phyloP scores from a whole-genome alignment of 2,888 invertebrate genomes.

The Icerya purchasi region DNA sequence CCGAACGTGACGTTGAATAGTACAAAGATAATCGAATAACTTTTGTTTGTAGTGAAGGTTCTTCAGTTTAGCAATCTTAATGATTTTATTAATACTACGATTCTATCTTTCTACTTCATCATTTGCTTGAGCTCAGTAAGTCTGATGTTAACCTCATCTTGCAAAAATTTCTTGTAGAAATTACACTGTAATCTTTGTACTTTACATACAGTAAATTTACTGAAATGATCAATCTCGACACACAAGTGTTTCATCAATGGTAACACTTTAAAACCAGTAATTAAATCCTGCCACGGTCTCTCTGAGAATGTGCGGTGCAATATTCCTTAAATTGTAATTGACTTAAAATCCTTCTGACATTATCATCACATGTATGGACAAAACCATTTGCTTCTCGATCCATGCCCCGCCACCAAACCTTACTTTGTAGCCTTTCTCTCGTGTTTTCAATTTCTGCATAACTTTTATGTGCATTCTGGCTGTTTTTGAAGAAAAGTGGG shows the following conservation, averaged over 20 bases:
- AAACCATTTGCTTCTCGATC: no score
- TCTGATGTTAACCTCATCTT: not conserved
- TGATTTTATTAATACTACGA: no score
- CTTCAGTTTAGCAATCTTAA: not conserved
- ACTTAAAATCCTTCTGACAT: constrained; percentile 5
- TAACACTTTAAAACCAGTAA: no score
- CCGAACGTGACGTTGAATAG: not conserved
- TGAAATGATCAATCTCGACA: constrained; percentile 3
- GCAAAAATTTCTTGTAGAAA: not conserved
- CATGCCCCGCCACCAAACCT: constrained; percentile 10
- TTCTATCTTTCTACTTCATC: constrained; percentile 3
- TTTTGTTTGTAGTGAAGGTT: no score
- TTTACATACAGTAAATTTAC: not conserved
- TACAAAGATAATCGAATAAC: no score
- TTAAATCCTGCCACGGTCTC: constrained; percentile 7
- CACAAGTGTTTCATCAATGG: no score
- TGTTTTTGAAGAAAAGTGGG: not conserved
- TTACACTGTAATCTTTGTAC: not conserved
- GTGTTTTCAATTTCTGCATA: constrained; percentile 9
- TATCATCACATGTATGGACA: constrained; percentile 1
- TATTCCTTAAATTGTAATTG: not conserved
- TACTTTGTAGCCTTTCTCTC: constrained; percentile 5
- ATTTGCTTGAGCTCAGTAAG: constrained; percentile 4
- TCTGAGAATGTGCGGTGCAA: not conserved
- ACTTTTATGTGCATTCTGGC: constrained; percentile 9